Percentiles rank a stretch among this genome's conserved stretches.
These are phyloP conservation scores for Chrysomallon squamiferum DNA, from an alignment of 1,140 invertebrate genomes.

Conservation along the genomic window DNA sequence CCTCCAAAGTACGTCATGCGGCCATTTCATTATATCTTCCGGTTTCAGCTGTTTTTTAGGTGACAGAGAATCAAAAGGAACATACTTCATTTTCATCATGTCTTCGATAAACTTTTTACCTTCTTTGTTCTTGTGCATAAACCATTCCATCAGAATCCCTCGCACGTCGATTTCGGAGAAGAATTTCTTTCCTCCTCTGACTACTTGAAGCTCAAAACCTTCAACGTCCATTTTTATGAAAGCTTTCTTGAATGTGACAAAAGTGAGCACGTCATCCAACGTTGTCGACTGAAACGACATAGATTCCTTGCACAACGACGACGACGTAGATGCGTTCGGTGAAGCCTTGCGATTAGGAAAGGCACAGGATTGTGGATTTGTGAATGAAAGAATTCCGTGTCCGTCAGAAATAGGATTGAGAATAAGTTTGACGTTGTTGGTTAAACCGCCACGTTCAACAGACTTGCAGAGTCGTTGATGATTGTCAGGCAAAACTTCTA, in stretches of 20 bases:
- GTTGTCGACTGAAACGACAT: not conserved
- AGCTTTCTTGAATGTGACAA: not conserved
- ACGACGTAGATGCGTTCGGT: not conserved
- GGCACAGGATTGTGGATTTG: no score
- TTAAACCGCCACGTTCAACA: not conserved
- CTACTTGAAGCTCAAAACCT: not conserved
- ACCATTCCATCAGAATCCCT: conserved; percentile 1
- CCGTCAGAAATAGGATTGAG: not conserved
- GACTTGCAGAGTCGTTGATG: not conserved
- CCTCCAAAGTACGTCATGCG: no score
- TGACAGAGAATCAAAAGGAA: no score
- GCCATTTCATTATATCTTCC: no score
- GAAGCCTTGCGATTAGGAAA: not conserved
- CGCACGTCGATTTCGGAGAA: not conserved
- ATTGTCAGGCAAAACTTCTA: not conserved
- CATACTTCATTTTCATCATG: no score
- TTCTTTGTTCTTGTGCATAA: no score
- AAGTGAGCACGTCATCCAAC: not conserved
- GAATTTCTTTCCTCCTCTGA: not conserved
- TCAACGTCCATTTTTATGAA: conserved; percentile 4
- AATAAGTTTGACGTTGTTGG: not conserved
- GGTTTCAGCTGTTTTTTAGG: no score
- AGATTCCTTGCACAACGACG: not conserved
- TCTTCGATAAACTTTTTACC: no score
- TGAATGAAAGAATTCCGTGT: not conserved